Evolutionary conservation across 2,797 vertebrate genomes (phyloP), one percentile per base, ranked within the genome.

Genomic region (Meda fulgida): DNA sequence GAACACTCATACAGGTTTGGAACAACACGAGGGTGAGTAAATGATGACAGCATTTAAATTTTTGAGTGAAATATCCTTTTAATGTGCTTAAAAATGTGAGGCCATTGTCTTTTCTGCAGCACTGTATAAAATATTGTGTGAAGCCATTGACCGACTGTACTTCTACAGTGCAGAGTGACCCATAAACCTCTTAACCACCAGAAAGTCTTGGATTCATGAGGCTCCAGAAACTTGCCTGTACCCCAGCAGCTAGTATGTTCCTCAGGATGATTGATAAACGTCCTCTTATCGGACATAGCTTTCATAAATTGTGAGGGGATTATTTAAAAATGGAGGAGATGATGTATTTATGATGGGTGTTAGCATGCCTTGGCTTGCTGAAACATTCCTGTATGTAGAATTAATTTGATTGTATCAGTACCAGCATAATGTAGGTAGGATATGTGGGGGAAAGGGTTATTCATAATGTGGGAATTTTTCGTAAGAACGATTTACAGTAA

Each of bases 101-200:
- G 5, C n/a, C 14, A 72, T 83, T 19, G 9, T 83, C 8, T 77
- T 76, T 55, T 55, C 5, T 72, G 21, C 63, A 58, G 31, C 43
- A 23, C 71, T 75, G 43, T n/a, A n/a, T n/a, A n/a, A n/a, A n/a
- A n/a, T n/a, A n/a, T n/a, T n/a, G n/a, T n/a, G n/a, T n/a, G n/a
- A 31, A 65, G 60, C 67, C 46, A 70, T 40, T 58, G 55, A 40
- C 77, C 21, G 67, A 81, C 48, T 87, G 43, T 79, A 80, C 76
- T 79, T n/a, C n/a, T n/a, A 83, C 77, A 87, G 86, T 89, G 86
- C 92, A 90, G 87, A 93, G 91, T 93, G 90, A 93, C 91, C 91
- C 89, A 86, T 94, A 94, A 94, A 92, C 94, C 40, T 91, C 92
- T 95, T 95, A 94, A 84, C 86, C 89, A 88, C 92, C 93, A 84